Conservation (phyloP, 1,140 invertebrate species). For the Stegodyphus mimosarum region DNA sequence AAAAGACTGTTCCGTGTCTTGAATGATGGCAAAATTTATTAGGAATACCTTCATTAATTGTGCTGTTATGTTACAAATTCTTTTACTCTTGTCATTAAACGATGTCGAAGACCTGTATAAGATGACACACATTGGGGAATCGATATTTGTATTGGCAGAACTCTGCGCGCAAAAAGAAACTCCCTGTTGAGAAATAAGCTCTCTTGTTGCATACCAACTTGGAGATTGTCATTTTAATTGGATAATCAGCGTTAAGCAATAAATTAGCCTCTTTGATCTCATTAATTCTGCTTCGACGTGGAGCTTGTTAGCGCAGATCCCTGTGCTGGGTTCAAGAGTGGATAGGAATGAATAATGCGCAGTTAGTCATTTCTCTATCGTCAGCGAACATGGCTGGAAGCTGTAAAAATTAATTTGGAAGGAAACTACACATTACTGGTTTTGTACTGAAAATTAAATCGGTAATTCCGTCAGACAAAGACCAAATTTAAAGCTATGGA, state of each 20-base stretch:
- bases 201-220: not conserved
- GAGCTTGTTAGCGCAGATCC: conserved; percentile 31
- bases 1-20: too few relatives aligned
- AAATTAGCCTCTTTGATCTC: conserved; percentile 41
- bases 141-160: too few relatives aligned
- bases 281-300: conserved; percentile 24
- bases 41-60: too few relatives aligned
- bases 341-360: conserved; percentile 42
- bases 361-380: not conserved
- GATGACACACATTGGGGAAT: too few relatives aligned
- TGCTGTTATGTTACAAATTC: too few relatives aligned
- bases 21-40: too few relatives aligned
- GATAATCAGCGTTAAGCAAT: conserved; percentile 50
- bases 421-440: not conserved
- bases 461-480: too few relatives aligned
- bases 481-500: not conserved
- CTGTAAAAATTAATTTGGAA: conserved; percentile 19
- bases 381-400: conserved; percentile 5
- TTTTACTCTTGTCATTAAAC: too few relatives aligned
- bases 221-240: conserved; percentile 52
- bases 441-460: conserved; percentile 12
- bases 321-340: conserved; percentile 6
- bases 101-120: too few relatives aligned
- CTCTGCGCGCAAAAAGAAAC: too few relatives aligned
- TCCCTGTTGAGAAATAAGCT: too few relatives aligned